Evolutionary conservation across 2,888 invertebrate species (phyloP).

Genomic region (Drosophila leonis): DNA sequence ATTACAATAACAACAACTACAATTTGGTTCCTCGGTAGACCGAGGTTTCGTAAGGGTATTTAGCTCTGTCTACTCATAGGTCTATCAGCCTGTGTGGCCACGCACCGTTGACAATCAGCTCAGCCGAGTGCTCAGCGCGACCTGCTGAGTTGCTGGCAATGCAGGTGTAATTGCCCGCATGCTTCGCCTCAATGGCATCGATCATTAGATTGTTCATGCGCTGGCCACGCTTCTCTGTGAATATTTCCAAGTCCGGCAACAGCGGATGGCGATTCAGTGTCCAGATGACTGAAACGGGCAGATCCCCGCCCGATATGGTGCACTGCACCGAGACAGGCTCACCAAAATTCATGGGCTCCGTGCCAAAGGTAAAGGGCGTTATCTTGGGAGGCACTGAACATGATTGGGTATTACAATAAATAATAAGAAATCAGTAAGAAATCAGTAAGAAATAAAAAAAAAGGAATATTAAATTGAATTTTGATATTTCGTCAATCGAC

Average conservation of each 20-base stretch:
- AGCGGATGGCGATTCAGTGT: constrained; percentile 87
- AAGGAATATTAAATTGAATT: constrained; percentile 6
- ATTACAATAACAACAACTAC: constrained; percentile 21
- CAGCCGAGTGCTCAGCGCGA: constrained; percentile 88
- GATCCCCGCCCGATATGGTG: constrained; percentile 91
- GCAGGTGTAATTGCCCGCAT: constrained; percentile 92
- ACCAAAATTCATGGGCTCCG: constrained; percentile 90
- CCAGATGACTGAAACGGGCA: constrained; percentile 92
- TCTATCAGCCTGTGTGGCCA: constrained; percentile 3
- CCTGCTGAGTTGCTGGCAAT: constrained; percentile 91
- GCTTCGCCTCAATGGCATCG: constrained; percentile 89
- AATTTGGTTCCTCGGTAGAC: constrained; percentile 17
- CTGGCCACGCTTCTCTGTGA: constrained; percentile 85
- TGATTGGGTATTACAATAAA: not conserved
- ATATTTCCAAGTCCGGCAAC: constrained; percentile 82
- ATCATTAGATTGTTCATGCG: constrained; percentile 88
- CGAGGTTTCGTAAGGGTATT: constrained; percentile 5
- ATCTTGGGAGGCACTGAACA: constrained; percentile 86
- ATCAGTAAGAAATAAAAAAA: constrained; percentile 3
- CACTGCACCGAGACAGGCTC: constrained; percentile 88
- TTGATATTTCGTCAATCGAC: constrained; percentile 22
- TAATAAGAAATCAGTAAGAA: not conserved
- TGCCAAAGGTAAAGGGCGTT: constrained; percentile 91
- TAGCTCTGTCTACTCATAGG: not conserved
- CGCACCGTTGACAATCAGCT: constrained; percentile 91